These are phyloP conservation scores for Loriculus beryllinus DNA, from an alignment of 2,797 vertebrate genomes.

Conservation along the genomic window DNA sequence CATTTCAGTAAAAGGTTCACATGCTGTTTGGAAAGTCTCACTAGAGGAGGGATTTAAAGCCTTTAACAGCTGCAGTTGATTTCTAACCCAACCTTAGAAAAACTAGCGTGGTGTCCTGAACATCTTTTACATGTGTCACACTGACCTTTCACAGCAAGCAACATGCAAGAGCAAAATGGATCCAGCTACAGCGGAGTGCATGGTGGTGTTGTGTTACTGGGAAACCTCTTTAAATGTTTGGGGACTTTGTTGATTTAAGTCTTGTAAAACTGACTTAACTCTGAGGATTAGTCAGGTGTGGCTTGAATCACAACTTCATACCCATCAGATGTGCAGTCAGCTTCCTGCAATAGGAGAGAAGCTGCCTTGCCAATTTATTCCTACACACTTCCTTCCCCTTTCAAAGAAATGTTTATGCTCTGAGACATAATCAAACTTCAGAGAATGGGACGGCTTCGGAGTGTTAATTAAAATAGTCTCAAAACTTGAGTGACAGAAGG, in stretches of 20 bases:
- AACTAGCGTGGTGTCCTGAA: background rate
- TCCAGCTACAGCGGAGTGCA: background rate
- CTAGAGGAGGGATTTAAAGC: background rate
- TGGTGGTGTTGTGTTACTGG: background rate
- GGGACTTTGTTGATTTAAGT: background rate
- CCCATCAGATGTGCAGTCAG: background rate
- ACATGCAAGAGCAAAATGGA: background rate
- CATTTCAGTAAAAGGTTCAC: background rate
- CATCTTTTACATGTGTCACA: background rate
- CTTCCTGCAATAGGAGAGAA: background rate
- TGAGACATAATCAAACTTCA: background rate
- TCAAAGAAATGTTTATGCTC: background rate
- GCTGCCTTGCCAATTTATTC: background rate
- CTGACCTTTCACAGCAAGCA: background rate
- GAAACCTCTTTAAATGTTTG: background rate
- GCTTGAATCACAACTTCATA: background rate
- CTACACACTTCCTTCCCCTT: background rate
- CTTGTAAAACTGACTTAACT: background rate
- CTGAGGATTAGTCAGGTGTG: background rate
- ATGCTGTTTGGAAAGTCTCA: background rate
- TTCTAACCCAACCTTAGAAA: background rate
- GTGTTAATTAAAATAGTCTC: background rate
- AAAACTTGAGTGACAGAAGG: slow-evolving; percentile 35
- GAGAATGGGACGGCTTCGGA: background rate
- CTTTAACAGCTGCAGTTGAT: background rate